These are phyloP conservation scores for Rhinichthys klamathensis DNA, from an alignment of 2,113 vertebrate genomes.

Conservation along the genomic window DNA sequence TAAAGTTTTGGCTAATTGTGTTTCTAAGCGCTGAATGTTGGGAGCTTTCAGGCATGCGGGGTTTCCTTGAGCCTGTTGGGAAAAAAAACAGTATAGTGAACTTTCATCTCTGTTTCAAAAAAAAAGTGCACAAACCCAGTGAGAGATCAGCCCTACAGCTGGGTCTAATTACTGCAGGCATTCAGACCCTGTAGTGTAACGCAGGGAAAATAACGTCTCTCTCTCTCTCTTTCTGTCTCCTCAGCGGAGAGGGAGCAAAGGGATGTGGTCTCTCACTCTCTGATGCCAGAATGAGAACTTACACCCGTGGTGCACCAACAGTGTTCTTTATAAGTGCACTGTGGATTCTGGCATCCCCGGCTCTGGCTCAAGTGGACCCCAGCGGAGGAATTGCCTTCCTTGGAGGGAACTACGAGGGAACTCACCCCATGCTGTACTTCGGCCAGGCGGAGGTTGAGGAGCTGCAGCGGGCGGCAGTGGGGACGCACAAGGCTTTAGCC, in stretches of 20 bases:
- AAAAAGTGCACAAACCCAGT: constrained; percentile 59
- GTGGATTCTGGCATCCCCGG: constrained; percentile 75
- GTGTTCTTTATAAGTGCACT: constrained; percentile 92
- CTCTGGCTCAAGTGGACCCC: constrained; percentile 71
- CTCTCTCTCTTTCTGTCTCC: constrained; percentile 60
- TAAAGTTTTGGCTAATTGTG: neutral
- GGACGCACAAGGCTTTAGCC: constrained; percentile 83
- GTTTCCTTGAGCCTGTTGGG: neutral
- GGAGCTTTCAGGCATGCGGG: neutral
- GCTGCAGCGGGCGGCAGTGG: constrained; percentile 78
- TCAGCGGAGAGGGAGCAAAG: constrained; percentile 69
- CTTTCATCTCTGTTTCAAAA: constrained; percentile 24
- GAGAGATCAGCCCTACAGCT: constrained; percentile 70
- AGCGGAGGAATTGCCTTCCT: constrained; percentile 85
- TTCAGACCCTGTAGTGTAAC: constrained; percentile 39
- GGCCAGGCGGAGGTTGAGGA: constrained; percentile 79
- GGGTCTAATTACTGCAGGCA: constrained; percentile 74
- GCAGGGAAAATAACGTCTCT: constrained; percentile 65
- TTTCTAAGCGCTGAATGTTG: neutral
- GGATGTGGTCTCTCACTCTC: constrained; percentile 84
- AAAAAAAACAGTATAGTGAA: neutral
- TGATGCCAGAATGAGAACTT: constrained; percentile 95
- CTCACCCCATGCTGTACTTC: constrained; percentile 96
- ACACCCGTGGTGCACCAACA: constrained; percentile 94
- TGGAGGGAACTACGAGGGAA: constrained; percentile 89